Evolutionary conservation across 1,140 invertebrate species (phyloP).

Genomic region (Probaryconus sp.): DNA sequence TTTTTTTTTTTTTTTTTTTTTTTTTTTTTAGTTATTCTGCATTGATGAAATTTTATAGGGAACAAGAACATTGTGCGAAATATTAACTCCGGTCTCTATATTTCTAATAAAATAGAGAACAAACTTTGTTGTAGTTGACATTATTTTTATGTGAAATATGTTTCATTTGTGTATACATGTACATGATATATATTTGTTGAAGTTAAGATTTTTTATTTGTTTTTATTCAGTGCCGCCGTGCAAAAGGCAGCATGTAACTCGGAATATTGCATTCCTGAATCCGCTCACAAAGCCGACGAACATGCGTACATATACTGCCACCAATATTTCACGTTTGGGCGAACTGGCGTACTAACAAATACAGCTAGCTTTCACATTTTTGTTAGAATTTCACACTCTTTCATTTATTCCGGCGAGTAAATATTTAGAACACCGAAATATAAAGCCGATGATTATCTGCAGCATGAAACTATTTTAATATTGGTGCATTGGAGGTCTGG

Average conservation of each 20-base stretch:
- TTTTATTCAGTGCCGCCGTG: conserved; percentile 34
- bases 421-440: conserved; percentile 29
- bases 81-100: too few relatives aligned
- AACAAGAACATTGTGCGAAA: too few relatives aligned
- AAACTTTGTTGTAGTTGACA: too few relatives aligned
- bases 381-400: conserved; percentile 29
- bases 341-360: conserved; percentile 34
- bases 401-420: conserved; percentile 20
- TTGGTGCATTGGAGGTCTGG: too few relatives aligned
- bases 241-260: conserved; percentile 37
- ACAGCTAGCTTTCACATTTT: conserved; percentile 23
- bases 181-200: conserved; percentile 12
- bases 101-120: too few relatives aligned
- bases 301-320: conserved; percentile 28
- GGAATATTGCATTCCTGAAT: conserved; percentile 51
- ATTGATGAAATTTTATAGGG: too few relatives aligned
- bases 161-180: not conserved
- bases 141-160: too few relatives aligned
- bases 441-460: conserved; percentile 23
- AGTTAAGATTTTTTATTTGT: conserved; percentile 38
- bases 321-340: conserved; percentile 44
- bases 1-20: too few relatives aligned
- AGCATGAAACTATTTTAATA: not conserved
- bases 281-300: conserved; percentile 31
- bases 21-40: too few relatives aligned